Base-by-base conservation (phyloP, 2,888 invertebrate genomes). In the Chloroclystis v-ata region DNA sequence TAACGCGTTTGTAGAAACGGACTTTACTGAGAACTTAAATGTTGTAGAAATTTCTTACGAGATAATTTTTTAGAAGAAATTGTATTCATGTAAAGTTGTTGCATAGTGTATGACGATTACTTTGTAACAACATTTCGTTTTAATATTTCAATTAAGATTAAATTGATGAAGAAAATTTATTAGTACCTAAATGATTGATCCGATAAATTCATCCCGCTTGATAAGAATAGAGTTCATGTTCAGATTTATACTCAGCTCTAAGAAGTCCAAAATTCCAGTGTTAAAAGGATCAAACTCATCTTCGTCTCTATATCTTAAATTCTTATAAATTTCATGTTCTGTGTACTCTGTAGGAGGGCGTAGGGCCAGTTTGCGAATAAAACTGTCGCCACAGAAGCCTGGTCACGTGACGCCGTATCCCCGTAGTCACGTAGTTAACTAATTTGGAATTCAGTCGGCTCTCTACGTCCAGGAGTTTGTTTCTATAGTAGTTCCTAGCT, bases 401-500 rank as follows among this genome's bases (percentile, higher is more conserved):
- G 56, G 61, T 61, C 62, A 51, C 54, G 52, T 54, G 49, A 54
- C 30, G 26, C 42, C 11, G 20, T 20, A 33, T n/a, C 16, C 14
- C 35, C 39, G 48, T 37, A 57, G 64, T 72, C 75, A 77, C 75
- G 78, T 78, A 69, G 61, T 46, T 45, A 65, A 67, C 73, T 77
- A 77, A 82, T 84, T 82, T 68, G 52, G 77, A 73, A 82, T 82
- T 82, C 82, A 63, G 60, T 56, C 66, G 59, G 66, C 67, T 61
- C 63, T 62, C 65, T 61, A 53, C 61, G 57, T 53, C 49, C 50
- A 48, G 57, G 68, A 77, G 75, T 75, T 81, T 78, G 78, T 78
- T 82, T 75, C 78, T 65, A 75, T 69, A 63, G 61, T 63, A 62
- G 67, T 67, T 68, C 65, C 67, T 68, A 61, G 58, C 43, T 33